These are phyloP conservation scores for Nothocercus nigrocapillus DNA, from an alignment of 2,113 vertebrate species.

Conservation along the genomic window DNA sequence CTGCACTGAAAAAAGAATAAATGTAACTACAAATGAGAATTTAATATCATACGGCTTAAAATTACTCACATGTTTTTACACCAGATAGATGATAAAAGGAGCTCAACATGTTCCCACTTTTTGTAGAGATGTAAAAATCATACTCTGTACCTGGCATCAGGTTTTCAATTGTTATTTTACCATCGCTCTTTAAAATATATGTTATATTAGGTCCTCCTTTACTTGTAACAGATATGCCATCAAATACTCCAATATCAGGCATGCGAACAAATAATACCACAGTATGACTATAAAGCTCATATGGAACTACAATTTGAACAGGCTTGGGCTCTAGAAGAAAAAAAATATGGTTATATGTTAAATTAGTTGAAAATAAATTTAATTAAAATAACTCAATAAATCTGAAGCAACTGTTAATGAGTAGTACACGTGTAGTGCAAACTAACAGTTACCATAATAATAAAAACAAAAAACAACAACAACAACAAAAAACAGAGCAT, in stretches of 20 bases:
- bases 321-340: constrained; percentile 72
- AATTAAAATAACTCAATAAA: background rate
- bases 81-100: constrained; percentile 66
- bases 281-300: constrained; percentile 27
- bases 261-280: constrained; percentile 70
- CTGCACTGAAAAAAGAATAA: background rate
- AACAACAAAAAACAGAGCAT: background rate
- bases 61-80: constrained; percentile 85
- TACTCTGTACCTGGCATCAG: constrained; percentile 82
- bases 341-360: background rate
- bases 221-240: constrained; percentile 70
- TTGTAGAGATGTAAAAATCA: constrained; percentile 78
- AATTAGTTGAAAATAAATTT: background rate
- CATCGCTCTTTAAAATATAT: constrained; percentile 48
- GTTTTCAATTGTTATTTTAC: constrained; percentile 72
- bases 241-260: constrained; percentile 68
- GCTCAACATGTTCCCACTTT: constrained; percentile 78
- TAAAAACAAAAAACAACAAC: background rate
- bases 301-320: constrained; percentile 64
- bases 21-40: background rate
- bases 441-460: background rate
- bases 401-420: background rate
- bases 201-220: constrained; percentile 56
- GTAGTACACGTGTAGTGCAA: background rate
- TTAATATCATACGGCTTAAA: background rate